Percentiles rank a stretch among this genome's conserved stretches.
Evolutionary conservation across 2,113 vertebrate species (phyloP).

Genomic region (Mustelus asterias): DNA sequence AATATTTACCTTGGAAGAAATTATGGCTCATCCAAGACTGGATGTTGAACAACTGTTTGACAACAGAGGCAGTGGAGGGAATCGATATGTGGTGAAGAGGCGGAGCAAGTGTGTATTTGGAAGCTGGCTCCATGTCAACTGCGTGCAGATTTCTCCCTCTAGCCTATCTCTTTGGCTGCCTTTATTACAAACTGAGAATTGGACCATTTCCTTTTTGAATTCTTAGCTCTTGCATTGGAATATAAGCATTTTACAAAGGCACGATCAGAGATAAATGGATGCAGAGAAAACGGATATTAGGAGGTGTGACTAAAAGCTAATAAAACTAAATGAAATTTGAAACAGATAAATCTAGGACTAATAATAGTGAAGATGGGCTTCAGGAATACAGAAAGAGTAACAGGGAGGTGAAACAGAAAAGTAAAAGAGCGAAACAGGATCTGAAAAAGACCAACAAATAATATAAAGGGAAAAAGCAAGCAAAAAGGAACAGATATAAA

Average conservation of each 20-base stretch:
- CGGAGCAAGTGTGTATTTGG: too few relatives aligned
- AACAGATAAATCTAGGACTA: background rate
- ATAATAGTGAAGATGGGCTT: background rate
- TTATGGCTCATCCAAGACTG: too few relatives aligned
- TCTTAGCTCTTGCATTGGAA: too few relatives aligned
- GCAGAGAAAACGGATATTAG: background rate
- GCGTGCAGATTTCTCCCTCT: too few relatives aligned
- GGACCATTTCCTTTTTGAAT: too few relatives aligned
- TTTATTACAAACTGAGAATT: too few relatives aligned
- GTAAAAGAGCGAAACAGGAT: background rate
- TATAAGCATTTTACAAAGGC: background rate
- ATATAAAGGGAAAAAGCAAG: background rate
- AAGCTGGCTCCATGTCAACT: too few relatives aligned
- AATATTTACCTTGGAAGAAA: too few relatives aligned
- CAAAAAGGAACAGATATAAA: background rate
- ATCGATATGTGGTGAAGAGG: too few relatives aligned
- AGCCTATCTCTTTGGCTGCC: too few relatives aligned
- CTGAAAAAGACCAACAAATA: background rate
- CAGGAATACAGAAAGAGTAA: background rate
- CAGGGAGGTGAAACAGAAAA: background rate
- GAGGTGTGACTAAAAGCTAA: background rate
- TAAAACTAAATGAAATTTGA: background rate
- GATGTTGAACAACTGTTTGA: too few relatives aligned
- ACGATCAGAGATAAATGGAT: background rate
- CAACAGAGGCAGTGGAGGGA: too few relatives aligned